Evolutionary conservation across 2,113 vertebrate genomes (phyloP).

Genomic region (Chamaetylas fuelleborni): DNA sequence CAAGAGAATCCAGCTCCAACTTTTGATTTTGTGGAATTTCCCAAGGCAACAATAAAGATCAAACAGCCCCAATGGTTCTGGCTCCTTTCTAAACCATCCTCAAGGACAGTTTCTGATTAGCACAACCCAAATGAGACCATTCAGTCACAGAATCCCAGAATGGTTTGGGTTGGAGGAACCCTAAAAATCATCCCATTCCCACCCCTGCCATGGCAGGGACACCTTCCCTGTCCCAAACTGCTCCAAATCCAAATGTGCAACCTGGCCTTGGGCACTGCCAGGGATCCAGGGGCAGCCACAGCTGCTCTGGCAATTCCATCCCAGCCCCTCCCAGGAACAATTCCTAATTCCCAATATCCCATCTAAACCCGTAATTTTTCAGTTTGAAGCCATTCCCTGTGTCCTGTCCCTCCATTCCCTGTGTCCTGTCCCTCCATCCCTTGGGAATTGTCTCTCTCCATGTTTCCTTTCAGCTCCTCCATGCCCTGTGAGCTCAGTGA

Average conservation of each 20-base stretch:
- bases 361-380: not conserved
- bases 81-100: not conserved
- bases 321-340: not conserved
- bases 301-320: not conserved
- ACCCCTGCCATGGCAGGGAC: not conserved
- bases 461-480: no score
- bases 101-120: not conserved
- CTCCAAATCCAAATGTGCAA: not conserved
- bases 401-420: not conserved
- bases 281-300: not conserved
- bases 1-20: not conserved
- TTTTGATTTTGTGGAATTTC: not conserved
- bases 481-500: not conserved
- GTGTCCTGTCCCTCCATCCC: no score
- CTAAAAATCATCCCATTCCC: rapidly evolving
- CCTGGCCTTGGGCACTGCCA: not conserved
- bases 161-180: not conserved
- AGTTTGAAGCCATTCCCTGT: not conserved
- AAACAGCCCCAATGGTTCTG: no score
- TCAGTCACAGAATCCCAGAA: not conserved
- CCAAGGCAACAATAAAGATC: not conserved
- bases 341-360: not conserved
- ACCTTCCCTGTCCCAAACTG: not conserved
- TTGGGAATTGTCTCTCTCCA: no score
- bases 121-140: not conserved